Percentiles rank a stretch among this genome's conserved stretches.
These are phyloP conservation scores for Melikaiella ostensackeni DNA, from an alignment of 2,888 invertebrate species.

Conservation along the genomic window DNA sequence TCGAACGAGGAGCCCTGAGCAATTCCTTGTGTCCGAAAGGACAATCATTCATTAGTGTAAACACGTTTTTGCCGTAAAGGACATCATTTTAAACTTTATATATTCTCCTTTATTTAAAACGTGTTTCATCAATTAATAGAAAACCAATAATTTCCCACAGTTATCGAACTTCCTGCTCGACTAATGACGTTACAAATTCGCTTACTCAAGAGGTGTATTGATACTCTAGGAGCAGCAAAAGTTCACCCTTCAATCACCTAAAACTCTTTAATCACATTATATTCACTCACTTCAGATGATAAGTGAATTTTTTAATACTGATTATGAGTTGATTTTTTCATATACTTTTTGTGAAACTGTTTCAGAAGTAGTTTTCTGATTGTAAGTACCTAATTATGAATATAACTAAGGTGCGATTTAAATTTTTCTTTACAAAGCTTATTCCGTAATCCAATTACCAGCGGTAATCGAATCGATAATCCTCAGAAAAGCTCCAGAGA, in stretches of 20 bases:
- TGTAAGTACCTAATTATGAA: neutral
- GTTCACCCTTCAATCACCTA: neutral
- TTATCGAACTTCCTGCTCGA: neutral
- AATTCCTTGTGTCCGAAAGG: no score
- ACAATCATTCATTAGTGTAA: no score
- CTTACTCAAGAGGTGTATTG: neutral
- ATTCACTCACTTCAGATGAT: neutral
- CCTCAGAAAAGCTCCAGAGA: constrained; percentile 23
- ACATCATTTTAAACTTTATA: neutral
- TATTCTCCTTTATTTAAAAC: neutral
- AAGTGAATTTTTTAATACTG: neutral
- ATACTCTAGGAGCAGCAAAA: neutral
- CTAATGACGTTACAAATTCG: constrained; percentile 11
- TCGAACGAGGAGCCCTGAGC: no score
- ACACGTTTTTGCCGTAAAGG: neutral
- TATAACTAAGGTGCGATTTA: neutral
- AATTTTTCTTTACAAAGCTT: neutral
- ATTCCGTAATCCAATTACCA: constrained; percentile 22
- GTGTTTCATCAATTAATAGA: constrained; percentile 5
- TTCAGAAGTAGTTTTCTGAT: neutral
- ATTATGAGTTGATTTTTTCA: no score
- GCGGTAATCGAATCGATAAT: constrained; percentile 21
- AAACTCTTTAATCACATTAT: neutral
- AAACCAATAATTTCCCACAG: constrained; percentile 21
- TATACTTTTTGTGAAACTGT: neutral